Evolutionary conservation across 2,113 vertebrate genomes (phyloP), one percentile per base, ranked within the genome.

Genomic region (Nicator chloris): DNA sequence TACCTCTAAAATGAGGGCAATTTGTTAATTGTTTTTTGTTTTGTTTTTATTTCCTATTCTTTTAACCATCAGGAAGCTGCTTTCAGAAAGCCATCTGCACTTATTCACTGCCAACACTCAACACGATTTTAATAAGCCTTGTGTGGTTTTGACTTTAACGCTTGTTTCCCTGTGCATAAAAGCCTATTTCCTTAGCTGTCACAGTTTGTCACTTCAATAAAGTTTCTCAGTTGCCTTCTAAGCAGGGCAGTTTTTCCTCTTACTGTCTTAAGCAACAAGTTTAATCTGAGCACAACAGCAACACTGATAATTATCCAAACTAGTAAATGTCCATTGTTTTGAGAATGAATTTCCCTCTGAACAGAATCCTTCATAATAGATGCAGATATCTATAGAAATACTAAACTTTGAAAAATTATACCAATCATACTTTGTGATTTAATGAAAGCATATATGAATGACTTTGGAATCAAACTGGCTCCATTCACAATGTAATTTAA

Each of bases 51-150:
- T 93, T 92, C 84, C 90, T 86, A 81, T 93, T 95, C 45, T 95
- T 96, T 95, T 91, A 95, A 90, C 68, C 83, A 79, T 92, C 86
- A 96, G 88, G 86, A 97, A 96, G 79, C 90, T 88, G 81, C 88
- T 97, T 97, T 97, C 90, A 96, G 85, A 93, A 94, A 95, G 47
- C 93, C 94, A 96, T 95, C 95, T 97, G 94, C 78, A 91, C 79
- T 96, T 86, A 75, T 13, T 92, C 78, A 76, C 66, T 95, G 94
- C 95, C 93, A 93, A 24, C 91, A 72, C 86, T 96, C 78, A 93
- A 90, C 73, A 54, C 1, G 19, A 91, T 96, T 97, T 97, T 96
- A 95, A 93, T 97, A 96, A 92, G 84, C 80, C 64, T 92, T 93
- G 56, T 84, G 88, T 88, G 88, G 76, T 86, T 96, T 95, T 90